Conservation (phyloP, 1,140 invertebrate species). For the Maniola jurtina region DNA sequence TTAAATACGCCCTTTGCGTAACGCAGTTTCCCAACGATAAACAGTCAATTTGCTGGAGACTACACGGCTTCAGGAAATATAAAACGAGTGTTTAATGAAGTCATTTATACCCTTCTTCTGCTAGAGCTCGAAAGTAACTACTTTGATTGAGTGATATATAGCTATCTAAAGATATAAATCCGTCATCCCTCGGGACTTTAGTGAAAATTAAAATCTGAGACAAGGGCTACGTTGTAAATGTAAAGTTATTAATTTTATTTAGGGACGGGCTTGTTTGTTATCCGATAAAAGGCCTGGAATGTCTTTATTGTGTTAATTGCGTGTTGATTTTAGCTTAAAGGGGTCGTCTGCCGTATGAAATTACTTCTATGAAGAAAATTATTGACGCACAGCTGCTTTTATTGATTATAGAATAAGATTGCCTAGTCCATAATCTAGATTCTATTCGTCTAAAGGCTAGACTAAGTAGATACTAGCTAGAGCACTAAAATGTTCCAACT, state of each 20-base stretch:
- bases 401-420: too few relatives aligned
- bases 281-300: slow-evolving; percentile 41
- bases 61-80: slow-evolving; percentile 49
- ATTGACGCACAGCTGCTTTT: background rate
- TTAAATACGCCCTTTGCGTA: slow-evolving; percentile 60
- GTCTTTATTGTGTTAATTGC: slow-evolving; percentile 59
- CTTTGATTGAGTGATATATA: slow-evolving; percentile 27
- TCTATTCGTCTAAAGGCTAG: too few relatives aligned
- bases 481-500: too few relatives aligned
- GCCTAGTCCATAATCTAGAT: too few relatives aligned
- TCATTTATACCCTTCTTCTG: slow-evolving; percentile 35
- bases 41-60: slow-evolving; percentile 60
- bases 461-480: too few relatives aligned
- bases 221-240: slow-evolving; percentile 23
- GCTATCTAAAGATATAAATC: slow-evolving; percentile 25
- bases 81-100: slow-evolving; percentile 57
- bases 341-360: background rate
- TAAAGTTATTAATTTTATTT: slow-evolving; percentile 26
- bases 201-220: slow-evolving; percentile 16
- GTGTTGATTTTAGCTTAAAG: slow-evolving; percentile 19
- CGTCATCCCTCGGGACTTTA: slow-evolving; percentile 17
- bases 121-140: slow-evolving; percentile 30
- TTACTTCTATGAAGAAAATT: background rate
- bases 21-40: slow-evolving; percentile 50
- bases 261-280: slow-evolving; percentile 18